Percentiles rank a stretch among this genome's conserved stretches.
Evolutionary conservation across 1,140 invertebrate species (phyloP).

Genomic region (Mizuhopecten yessoensis): DNA sequence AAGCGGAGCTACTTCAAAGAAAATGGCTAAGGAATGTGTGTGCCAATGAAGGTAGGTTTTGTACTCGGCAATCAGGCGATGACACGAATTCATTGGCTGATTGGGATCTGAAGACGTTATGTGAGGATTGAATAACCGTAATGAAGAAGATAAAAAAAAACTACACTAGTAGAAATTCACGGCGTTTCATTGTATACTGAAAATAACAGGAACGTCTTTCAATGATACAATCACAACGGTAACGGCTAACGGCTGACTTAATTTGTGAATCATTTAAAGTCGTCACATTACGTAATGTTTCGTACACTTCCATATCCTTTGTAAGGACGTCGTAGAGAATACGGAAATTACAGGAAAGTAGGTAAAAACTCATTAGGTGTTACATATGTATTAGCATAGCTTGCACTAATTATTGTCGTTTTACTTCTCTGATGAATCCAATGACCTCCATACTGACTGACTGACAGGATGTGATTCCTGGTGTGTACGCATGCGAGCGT

Average conservation of each 20-base stretch:
- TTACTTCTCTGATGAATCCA: no score
- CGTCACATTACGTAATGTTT: no score
- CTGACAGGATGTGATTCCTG: no score
- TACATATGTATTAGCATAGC: no score
- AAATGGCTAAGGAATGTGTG: neutral
- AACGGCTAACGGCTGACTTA: neutral
- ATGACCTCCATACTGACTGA: no score
- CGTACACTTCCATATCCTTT: no score
- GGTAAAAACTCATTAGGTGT: no score
- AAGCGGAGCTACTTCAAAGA: constrained; percentile 7
- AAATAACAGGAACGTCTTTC: neutral
- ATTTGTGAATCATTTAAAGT: no score
- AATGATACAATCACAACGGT: neutral
- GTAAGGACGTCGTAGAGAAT: no score
- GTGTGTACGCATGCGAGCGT: no score
- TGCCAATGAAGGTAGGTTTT: constrained; percentile 23
- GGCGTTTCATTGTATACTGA: neutral
- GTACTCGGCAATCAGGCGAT: neutral
- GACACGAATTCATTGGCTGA: neutral
- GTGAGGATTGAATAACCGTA: neutral
- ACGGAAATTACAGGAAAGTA: no score
- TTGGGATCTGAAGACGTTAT: neutral
- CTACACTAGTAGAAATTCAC: neutral
- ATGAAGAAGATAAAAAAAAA: neutral
- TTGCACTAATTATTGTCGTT: no score